Evolutionary conservation across 2,113 vertebrate genomes (phyloP), one percentile per base, ranked within the genome.

Genomic region (Rhinopithecus roxellana): DNA sequence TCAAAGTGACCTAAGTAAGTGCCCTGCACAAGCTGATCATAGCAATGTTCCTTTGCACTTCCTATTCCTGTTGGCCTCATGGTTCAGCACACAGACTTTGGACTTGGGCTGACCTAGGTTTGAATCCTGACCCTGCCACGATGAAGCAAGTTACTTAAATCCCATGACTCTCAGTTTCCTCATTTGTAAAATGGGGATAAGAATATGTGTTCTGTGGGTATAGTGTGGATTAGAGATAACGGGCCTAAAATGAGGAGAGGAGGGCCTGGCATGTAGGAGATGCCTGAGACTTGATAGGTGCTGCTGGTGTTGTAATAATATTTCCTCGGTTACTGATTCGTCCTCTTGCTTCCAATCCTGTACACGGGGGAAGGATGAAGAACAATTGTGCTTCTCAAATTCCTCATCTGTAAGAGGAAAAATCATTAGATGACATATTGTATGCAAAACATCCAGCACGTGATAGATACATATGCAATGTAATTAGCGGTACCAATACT

Each of bases 231-330:
- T 5, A 22, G 7, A n/a, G 32, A 43, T 20, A 5, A 40, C 0
- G 4, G 25, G 1, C 3, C 5, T 6, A 8, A 40, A 50, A 22
- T 8, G n/a, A 43, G 30, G 27, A 40, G n/a, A 2, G 11, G 59
- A 57, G 70, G 67, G 22, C 22, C 50, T 25, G 20, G n/a, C 43
- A 40, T 0, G 5, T 5, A 14, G 61, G 43, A 48, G 77, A 13
- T 35, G 43, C 43, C 16, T 16, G 2, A 6, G 48, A 38, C 35
- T n/a, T 30, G 30, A 38, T 2, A 50, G 4, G 48, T 57, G 27
- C 40, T 22, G 35, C 11, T 14, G 23, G 9, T 23, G 30, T 27
- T 50, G 50, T 3, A 2, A 4, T 6, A 25, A 43, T 20, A 18
- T 57, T 45, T 69, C 20, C n/a, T 64, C 5, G 2, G 43, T 2